A percentile compares a stretch with the other conserved stretches of the same genome.
Evolutionary conservation across 2,113 vertebrate species (phyloP).

Genomic region (Phocoena sinus): DNA sequence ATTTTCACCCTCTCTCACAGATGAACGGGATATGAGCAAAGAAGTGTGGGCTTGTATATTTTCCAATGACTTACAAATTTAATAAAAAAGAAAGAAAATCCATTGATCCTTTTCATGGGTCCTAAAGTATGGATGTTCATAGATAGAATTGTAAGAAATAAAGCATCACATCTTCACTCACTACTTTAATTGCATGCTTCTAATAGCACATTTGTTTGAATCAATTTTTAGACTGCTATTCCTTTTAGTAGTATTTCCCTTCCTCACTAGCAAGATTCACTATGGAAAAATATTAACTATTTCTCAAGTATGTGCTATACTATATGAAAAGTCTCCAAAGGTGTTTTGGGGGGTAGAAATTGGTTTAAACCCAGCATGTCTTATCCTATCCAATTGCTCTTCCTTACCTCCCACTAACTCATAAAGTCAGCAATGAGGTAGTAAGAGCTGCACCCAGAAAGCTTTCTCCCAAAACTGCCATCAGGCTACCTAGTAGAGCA

Average conservation of each 20-base stretch:
- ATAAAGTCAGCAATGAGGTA: background rate
- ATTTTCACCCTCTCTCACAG: background rate
- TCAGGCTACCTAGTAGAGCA: background rate
- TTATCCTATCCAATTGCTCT: background rate
- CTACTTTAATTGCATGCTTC: constrained; percentile 35
- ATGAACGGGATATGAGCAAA: background rate
- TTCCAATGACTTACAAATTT: constrained; percentile 43
- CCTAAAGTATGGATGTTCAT: background rate
- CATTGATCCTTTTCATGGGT: constrained; percentile 28
- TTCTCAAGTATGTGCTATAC: constrained; percentile 7
- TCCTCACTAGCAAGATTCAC: background rate
- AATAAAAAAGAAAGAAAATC: constrained; percentile 48
- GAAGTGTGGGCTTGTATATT: background rate
- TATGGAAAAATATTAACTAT: background rate
- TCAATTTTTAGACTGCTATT: background rate
- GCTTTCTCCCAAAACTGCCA: accelerated
- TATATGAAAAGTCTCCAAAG: background rate
- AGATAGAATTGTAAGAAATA: background rate
- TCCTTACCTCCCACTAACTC: background rate
- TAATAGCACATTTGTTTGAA: constrained; percentile 22
- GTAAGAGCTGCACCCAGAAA: background rate
- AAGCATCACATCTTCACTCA: background rate
- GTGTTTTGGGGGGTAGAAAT: background rate
- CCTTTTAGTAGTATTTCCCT: background rate
- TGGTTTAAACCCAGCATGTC: background rate